A percentile compares a stretch with the other conserved stretches of the same genome.
Conservation (phyloP, 2,888 invertebrate genomes). For the Phytoseiulus persimilis region DNA sequence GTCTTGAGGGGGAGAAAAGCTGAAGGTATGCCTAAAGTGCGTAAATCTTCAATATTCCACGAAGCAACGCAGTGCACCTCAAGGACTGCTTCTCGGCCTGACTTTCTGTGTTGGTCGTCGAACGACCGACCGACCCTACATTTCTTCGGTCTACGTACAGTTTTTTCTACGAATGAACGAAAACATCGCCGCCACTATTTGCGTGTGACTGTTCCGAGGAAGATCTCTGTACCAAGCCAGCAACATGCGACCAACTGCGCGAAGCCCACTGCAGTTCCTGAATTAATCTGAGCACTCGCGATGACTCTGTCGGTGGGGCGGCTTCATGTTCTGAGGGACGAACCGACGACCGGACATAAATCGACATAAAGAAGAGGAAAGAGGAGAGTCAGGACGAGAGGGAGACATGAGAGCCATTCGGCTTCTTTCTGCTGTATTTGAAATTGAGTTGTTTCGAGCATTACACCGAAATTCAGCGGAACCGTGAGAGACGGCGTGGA, state of each 20-base stretch:
- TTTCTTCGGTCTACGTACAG: not conserved
- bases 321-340: not conserved
- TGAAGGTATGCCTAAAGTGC: slow-evolving; percentile 5
- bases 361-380: not conserved
- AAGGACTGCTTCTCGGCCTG: not conserved
- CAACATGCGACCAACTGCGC: not conserved
- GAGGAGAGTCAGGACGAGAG: no score
- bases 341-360: not conserved
- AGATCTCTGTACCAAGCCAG: not conserved
- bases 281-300: not conserved
- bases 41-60: not conserved
- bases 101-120: not conserved
- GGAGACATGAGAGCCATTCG: not conserved
- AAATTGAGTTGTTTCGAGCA: not conserved
- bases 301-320: not conserved
- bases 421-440: not conserved
- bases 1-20: slow-evolving; percentile 5
- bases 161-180: not conserved
- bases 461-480: not conserved
- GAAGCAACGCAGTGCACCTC: not conserved
- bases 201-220: not conserved
- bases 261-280: not conserved
- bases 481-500: not conserved
- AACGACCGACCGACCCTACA: not conserved
- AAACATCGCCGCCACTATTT: not conserved